Evolutionary conservation across 2,113 vertebrate genomes (phyloP).

Genomic region (Gorsachius goisagi): DNA sequence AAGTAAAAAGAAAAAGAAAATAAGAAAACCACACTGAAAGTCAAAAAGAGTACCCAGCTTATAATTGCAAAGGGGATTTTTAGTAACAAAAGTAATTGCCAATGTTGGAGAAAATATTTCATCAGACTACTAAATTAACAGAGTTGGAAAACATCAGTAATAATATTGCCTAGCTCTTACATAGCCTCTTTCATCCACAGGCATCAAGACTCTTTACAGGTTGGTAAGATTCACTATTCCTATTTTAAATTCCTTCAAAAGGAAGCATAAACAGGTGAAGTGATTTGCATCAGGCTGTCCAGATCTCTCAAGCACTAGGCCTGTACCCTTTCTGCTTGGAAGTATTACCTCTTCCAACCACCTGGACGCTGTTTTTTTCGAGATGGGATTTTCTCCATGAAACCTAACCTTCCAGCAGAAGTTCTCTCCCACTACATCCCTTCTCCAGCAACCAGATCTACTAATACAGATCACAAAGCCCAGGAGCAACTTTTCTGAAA

Average conservation of each 20-base stretch:
- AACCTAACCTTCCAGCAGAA: not conserved
- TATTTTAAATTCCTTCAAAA: not conserved
- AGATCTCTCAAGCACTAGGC: not conserved
- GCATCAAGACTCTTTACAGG: not conserved
- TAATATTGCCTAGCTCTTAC: not conserved
- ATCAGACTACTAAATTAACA: not conserved
- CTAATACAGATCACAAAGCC: not conserved
- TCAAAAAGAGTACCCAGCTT: constrained; percentile 16
- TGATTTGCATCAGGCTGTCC: not conserved
- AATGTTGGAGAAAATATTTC: constrained; percentile 19
- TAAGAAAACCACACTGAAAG: not conserved
- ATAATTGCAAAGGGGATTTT: constrained; percentile 28
- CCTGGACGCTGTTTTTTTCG: not conserved
- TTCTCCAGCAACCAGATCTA: not conserved
- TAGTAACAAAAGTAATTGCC: constrained; percentile 40
- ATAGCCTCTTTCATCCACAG: not conserved
- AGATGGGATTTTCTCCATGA: not conserved
- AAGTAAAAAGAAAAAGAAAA: not conserved
- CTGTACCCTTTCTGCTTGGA: not conserved
- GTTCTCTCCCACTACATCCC: not conserved
- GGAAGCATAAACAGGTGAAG: not conserved
- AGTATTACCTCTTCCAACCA: not conserved
- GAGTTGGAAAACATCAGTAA: not conserved
- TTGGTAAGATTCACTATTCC: not conserved
- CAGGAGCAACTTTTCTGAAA: not conserved